These are phyloP conservation scores for Gisinianus flammeolus DNA, from an alignment of 2,888 invertebrate species.

Conservation along the genomic window DNA sequence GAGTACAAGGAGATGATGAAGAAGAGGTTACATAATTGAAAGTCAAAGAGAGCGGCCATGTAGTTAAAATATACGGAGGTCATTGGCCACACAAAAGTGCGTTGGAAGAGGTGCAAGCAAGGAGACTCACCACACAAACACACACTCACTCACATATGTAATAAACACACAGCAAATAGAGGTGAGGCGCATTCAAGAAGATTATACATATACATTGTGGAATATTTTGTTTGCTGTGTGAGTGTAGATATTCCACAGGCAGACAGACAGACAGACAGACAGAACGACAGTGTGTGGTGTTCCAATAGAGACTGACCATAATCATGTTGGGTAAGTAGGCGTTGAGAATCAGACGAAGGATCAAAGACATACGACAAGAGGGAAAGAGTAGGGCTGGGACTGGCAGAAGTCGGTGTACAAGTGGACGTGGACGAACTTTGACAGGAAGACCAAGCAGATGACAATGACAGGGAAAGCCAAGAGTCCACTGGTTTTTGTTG, in stretches of 20 bases:
- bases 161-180: not conserved
- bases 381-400: constrained; percentile 40
- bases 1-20: too few species aligned
- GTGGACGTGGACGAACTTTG: not conserved
- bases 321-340: constrained; percentile 30
- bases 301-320: constrained; percentile 40
- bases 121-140: not conserved
- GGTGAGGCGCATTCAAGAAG: not conserved
- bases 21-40: too few species aligned
- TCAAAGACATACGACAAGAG: constrained; percentile 31
- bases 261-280: not conserved
- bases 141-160: not conserved
- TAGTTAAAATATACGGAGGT: too few species aligned
- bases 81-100: not conserved
- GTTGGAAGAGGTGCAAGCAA: not conserved
- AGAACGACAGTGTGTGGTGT: not conserved
- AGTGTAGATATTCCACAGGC: not conserved
- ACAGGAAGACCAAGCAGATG: not conserved
- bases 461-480: constrained; percentile 30
- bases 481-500: constrained; percentile 23
- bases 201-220: not conserved
- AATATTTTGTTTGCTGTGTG: not conserved
- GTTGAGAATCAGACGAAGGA: constrained; percentile 31
- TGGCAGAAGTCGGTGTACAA: constrained; percentile 21
- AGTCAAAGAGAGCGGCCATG: too few species aligned